Evolutionary conservation across 64 coral and sea anemone species (phyloP), one percentile per base, ranked within the genome.

Genomic region (Dendronephthya gigantea): DNA sequence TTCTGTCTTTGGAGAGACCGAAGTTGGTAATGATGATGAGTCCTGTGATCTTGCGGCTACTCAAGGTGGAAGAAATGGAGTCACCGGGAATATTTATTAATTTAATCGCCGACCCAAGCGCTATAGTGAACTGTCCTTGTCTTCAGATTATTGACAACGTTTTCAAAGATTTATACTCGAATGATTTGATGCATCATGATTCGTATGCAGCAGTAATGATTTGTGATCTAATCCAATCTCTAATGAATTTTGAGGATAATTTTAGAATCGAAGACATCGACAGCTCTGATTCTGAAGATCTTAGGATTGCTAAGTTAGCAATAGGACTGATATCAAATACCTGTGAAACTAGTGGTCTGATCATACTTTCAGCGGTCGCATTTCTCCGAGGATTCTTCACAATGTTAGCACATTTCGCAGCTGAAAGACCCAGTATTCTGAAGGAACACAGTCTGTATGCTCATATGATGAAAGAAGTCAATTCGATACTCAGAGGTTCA

Each of bases 81-180:
- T 79, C 32, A 10, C 72, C 72, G 0, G 72, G 72, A 0, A 34
- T 79, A 34, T 79, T 36, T 79, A 35, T 79, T 30, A 33, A 79
- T 33, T 34, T 79, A 79, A 79, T 79, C 36, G 22, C 15, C 30
- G 1, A 35, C 0, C 72, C 72, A 36, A 36, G 32, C 15, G 36
- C 4, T 9, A 79, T 79, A 12, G 72, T 12, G 36, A 39, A 35
- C 22, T 79, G 72, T 79, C 28, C 72, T 34, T 79, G 72, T 79
- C 72, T 79, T 79, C 72, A 79, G 36, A 79, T 12, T 34, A 79
- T 79, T 2, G 72, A 79, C 72, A 33, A 79, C 34, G 72, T 79
- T 12, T 79, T 79, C 36, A 79, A 79, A 79, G 32, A 79, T 34
- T 8, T 0, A 0, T 79, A 15, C 29, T 28, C 19, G 27, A 34